These are phyloP conservation scores for Gasterosteus aculeatus DNA, from an alignment of 2,113 vertebrate species.

Conservation along the genomic window DNA sequence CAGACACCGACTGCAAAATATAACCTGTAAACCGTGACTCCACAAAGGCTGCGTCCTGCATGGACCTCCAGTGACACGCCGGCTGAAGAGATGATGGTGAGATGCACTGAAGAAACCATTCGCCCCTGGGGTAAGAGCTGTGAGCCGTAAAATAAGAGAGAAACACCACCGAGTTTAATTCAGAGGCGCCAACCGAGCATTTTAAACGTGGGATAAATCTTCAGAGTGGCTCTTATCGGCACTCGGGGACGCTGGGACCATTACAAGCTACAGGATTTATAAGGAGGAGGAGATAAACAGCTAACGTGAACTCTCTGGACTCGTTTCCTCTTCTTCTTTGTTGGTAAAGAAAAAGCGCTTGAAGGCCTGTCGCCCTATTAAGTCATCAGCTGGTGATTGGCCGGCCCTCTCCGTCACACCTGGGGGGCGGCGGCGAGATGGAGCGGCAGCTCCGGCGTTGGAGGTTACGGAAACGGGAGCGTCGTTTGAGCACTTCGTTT, in stretches of 20 bases:
- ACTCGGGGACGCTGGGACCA: too few relatives aligned
- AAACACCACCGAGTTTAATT: slow-evolving; percentile 10
- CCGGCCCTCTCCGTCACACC: slow-evolving; percentile 47
- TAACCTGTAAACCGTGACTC: neutral
- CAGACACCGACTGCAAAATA: slow-evolving; percentile 7
- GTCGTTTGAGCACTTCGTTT: slow-evolving; percentile 26
- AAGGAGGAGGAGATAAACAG: slow-evolving; percentile 73
- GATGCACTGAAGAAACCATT: neutral
- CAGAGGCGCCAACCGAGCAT: slow-evolving; percentile 40
- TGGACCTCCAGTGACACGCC: neutral
- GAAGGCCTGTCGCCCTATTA: slow-evolving; percentile 72
- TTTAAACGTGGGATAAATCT: slow-evolving; percentile 63
- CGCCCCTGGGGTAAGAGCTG: neutral
- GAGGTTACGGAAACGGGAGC: slow-evolving; percentile 35
- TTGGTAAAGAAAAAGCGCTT: slow-evolving; percentile 26
- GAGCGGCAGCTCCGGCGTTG: slow-evolving; percentile 26
- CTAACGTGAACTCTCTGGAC: slow-evolving; percentile 58
- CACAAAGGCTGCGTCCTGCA: neutral
- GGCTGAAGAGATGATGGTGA: neutral
- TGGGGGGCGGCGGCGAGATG: slow-evolving; percentile 20
- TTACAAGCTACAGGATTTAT: slow-evolving; percentile 13
- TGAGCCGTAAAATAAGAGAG: slow-evolving; percentile 1
- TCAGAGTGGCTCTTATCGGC: slow-evolving; percentile 37
- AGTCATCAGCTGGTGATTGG: slow-evolving; percentile 44
- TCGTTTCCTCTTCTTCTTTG: slow-evolving; percentile 11